phyloP scores from a whole-genome alignment of 2,797 vertebrate species.

The Pseudochirops corinnae region DNA sequence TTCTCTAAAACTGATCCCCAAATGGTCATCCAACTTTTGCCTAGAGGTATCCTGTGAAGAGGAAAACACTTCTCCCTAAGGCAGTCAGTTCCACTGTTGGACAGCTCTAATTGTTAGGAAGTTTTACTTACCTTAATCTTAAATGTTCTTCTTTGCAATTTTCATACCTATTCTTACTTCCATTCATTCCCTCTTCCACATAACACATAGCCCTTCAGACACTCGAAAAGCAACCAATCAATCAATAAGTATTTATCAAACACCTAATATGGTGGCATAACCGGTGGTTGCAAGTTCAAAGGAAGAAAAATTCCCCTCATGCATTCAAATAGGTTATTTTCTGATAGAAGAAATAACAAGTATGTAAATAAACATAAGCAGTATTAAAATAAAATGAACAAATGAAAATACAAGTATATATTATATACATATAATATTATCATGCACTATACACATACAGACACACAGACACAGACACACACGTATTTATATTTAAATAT shows the following conservation, averaged over 20 bases:
- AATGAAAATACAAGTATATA: not conserved
- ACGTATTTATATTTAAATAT: not conserved
- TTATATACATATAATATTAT: not conserved
- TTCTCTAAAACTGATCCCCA: not conserved
- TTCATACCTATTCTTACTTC: not conserved
- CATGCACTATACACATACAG: not conserved
- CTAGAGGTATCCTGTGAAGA: not conserved
- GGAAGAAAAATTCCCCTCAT: not conserved
- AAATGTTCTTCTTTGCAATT: not conserved
- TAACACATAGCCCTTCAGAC: not conserved
- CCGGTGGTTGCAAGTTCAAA: not conserved
- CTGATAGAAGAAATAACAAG: not conserved
- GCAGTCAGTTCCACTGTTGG: not conserved
- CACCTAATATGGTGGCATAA: not conserved
- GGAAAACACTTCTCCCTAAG: not conserved
- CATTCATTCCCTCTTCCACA: not conserved
- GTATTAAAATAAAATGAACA: not conserved
- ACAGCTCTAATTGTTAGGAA: not conserved
- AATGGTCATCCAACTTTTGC: not conserved
- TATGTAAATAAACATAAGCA: not conserved
- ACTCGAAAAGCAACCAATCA: not conserved
- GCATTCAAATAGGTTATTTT: not conserved
- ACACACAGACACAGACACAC: too few species aligned
- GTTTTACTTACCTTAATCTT: not conserved
- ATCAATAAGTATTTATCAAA: not conserved